Conservation (phyloP, 2,113 vertebrate genomes). For the Alosa alosa region DNA sequence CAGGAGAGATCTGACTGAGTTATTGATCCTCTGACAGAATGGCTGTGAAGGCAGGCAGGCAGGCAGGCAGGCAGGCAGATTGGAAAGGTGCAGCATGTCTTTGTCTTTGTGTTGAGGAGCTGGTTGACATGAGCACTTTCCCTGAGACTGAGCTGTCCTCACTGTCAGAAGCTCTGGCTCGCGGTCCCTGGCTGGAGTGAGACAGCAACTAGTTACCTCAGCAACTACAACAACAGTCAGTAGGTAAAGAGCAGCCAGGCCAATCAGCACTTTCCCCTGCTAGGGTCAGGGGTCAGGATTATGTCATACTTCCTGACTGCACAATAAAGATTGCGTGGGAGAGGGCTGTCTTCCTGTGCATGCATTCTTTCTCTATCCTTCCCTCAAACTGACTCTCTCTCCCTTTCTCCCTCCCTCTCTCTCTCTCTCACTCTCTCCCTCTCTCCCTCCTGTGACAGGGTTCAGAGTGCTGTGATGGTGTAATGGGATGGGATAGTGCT, state of each 20-base stretch:
- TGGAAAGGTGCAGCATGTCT: neutral
- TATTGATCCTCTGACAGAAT: slow-evolving; percentile 61
- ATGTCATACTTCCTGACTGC: slow-evolving; percentile 73
- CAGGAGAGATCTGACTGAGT: slow-evolving; percentile 65
- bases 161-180: neutral
- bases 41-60: neutral
- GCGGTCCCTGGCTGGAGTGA: no score
- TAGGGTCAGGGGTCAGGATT: slow-evolving; percentile 66
- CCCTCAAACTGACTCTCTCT: neutral
- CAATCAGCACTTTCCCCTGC: slow-evolving; percentile 63
- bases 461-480: slow-evolving; percentile 31
- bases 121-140: neutral
- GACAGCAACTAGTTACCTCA: slow-evolving; percentile 63
- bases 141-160: neutral
- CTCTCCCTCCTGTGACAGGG: slow-evolving; percentile 28
- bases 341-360: slow-evolving; percentile 28
- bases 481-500: slow-evolving; percentile 37
- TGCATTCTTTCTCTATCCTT: neutral
- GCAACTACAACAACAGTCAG: slow-evolving; percentile 64
- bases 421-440: slow-evolving; percentile 30
- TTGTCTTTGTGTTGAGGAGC: neutral
- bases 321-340: slow-evolving; percentile 63
- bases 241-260: slow-evolving; percentile 67
- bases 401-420: slow-evolving; percentile 17
- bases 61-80: neutral